These are phyloP conservation scores for Scrobipalpa costella DNA, from an alignment of 2,888 invertebrate genomes.

Conservation along the genomic window DNA sequence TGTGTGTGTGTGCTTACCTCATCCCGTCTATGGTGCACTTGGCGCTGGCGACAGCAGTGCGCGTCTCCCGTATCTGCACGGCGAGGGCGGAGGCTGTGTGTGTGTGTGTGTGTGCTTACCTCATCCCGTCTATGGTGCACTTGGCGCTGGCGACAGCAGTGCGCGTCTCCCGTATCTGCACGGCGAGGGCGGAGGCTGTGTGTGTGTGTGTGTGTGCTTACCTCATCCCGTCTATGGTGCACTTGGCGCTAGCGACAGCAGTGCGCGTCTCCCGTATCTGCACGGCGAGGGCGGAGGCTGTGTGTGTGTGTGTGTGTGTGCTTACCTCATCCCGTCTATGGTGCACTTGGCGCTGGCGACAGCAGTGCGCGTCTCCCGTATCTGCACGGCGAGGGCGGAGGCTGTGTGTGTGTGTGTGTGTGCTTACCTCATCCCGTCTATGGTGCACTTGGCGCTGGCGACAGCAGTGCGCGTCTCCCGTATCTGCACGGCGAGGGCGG, in stretches of 20 bases:
- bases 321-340: constrained; percentile 96
- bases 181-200: constrained; percentile 91
- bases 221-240: too few species aligned
- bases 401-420: background rate
- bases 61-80: too few species aligned
- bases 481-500: constrained; percentile 85
- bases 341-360: constrained; percentile 85
- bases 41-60: too few species aligned
- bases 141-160: too few species aligned
- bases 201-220: constrained; percentile 45
- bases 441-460: constrained; percentile 95
- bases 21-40: constrained; percentile 96
- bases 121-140: constrained; percentile 97
- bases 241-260: too few species aligned
- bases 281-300: constrained; percentile 55
- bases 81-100: too few species aligned
- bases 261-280: too few species aligned
- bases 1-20: constrained; percentile 72
- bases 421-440: constrained; percentile 92
- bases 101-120: constrained; percentile 53
- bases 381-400: too few species aligned
- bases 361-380: too few species aligned
- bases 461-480: too few species aligned
- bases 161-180: too few species aligned
- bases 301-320: too few species aligned